phyloP scores from a whole-genome alignment of 2,888 invertebrate species.

The Trachelus iudaicus region DNA sequence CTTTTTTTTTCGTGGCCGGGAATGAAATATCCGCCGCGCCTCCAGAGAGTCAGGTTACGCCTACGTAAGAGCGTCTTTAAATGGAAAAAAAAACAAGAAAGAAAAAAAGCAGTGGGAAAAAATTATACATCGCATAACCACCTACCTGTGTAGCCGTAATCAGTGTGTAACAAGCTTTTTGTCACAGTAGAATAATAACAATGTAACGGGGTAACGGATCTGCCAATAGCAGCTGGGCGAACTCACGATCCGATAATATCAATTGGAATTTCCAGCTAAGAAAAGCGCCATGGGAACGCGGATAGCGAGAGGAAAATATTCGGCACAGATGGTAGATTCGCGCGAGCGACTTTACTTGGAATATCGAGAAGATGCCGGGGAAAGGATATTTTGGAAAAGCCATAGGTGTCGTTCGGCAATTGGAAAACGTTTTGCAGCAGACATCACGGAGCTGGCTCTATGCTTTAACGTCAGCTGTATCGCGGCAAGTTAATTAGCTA shows the following conservation, averaged over 20 bases:
- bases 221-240: not conserved
- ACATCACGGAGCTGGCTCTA: not conserved
- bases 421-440: not conserved
- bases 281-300: not conserved
- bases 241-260: not conserved
- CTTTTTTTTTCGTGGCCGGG: not conserved
- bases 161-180: not conserved
- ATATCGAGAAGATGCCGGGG: not conserved
- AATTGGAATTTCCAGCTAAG: not conserved
- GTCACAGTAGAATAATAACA: not conserved
- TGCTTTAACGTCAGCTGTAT: not conserved
- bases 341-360: not conserved
- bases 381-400: not conserved
- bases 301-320: not conserved
- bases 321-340: not conserved
- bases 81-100: not conserved
- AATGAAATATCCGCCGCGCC: not conserved
- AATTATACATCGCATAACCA: not conserved
- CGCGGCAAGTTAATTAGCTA: not conserved
- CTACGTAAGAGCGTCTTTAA: not conserved
- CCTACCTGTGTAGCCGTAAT: not conserved
- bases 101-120: not conserved
- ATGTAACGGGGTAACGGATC: not conserved
- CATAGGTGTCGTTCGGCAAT: not conserved
- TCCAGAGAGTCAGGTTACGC: not conserved